A percentile compares a stretch with the other conserved stretches of the same genome.
These are phyloP conservation scores for Listronotus bonariensis DNA, from an alignment of 1,140 invertebrate genomes.

Conservation along the genomic window DNA sequence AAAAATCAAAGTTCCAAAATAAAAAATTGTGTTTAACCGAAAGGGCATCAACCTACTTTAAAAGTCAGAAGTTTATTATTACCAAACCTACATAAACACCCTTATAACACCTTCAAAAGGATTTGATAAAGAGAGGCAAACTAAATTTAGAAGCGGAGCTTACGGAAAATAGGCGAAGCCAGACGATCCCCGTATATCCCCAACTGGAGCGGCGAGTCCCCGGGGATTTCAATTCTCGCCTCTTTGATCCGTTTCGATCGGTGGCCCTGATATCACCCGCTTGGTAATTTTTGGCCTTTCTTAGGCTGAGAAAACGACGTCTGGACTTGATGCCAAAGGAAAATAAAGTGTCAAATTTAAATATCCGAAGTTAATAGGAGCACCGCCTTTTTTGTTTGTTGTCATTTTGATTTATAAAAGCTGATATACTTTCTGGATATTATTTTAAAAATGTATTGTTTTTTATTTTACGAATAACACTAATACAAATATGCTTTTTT, in stretches of 20 bases:
- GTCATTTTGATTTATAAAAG: slow-evolving; percentile 8
- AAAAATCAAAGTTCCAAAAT: too few relatives aligned
- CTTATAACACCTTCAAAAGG: slow-evolving; percentile 23
- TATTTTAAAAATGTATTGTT: too few relatives aligned
- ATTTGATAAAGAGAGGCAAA: slow-evolving; percentile 21
- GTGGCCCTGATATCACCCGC: slow-evolving; percentile 25
- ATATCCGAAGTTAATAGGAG: slow-evolving; percentile 31
- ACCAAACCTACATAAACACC: slow-evolving; percentile 22
- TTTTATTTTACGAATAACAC: too few relatives aligned
- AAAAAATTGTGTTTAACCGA: too few relatives aligned
- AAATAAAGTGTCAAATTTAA: slow-evolving; percentile 40
- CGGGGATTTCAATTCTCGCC: slow-evolving; percentile 49
- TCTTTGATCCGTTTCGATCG: slow-evolving; percentile 38
- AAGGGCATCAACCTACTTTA: background rate
- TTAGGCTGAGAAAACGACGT: slow-evolving; percentile 41
- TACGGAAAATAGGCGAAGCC: slow-evolving; percentile 23
- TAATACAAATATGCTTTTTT: too few relatives aligned
- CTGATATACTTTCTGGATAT: too few relatives aligned
- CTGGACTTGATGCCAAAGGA: slow-evolving; percentile 47
- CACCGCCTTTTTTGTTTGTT: slow-evolving; percentile 9
- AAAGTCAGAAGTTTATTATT: slow-evolving; percentile 16
- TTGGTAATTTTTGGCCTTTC: slow-evolving; percentile 15
- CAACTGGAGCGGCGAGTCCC: slow-evolving; percentile 32
- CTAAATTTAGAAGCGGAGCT: slow-evolving; percentile 20
- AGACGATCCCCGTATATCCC: background rate